phyloP scores from a whole-genome alignment of 1,140 invertebrate genomes.

The Batillaria attramentaria region DNA sequence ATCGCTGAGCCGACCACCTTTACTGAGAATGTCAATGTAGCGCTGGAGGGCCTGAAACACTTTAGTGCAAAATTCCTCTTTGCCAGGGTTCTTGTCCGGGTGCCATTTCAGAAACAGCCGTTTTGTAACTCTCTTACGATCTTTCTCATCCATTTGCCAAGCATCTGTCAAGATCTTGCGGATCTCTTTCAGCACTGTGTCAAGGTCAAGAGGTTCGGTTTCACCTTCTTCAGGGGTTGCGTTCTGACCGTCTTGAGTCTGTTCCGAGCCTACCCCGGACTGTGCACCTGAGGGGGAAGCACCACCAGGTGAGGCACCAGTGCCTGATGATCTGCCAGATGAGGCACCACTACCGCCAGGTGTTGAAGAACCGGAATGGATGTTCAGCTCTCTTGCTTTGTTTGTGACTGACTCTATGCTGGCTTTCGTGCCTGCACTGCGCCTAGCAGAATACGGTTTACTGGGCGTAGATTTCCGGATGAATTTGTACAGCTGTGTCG shows the following conservation, averaged over 20 bases:
- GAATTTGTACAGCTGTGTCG: conserved; percentile 44
- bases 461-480: conserved; percentile 17
- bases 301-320: too few species aligned
- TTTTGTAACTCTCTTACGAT: conserved; percentile 60
- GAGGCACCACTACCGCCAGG: neutral
- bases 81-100: conserved; percentile 66
- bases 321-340: too few species aligned
- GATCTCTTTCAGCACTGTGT: conserved; percentile 41
- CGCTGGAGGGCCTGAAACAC: conserved; percentile 54
- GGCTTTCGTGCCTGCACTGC: conserved; percentile 53
- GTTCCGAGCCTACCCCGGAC: conserved; percentile 8
- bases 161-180: conserved; percentile 46
- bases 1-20: conserved; percentile 45
- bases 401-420: conserved; percentile 25
- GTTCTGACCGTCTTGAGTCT: neutral
- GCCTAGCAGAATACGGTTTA: conserved; percentile 32
- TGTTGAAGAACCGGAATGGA: neutral
- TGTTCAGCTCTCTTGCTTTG: neutral
- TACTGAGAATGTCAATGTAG: conserved; percentile 42
- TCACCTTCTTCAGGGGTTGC: neutral
- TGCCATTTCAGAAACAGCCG: conserved; percentile 64
- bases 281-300: too few species aligned
- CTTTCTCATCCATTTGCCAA: conserved; percentile 44
- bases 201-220: neutral
- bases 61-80: conserved; percentile 52